These are phyloP conservation scores for Dromaius novaehollandiae DNA, from an alignment of 2,113 vertebrate species.

Conservation along the genomic window DNA sequence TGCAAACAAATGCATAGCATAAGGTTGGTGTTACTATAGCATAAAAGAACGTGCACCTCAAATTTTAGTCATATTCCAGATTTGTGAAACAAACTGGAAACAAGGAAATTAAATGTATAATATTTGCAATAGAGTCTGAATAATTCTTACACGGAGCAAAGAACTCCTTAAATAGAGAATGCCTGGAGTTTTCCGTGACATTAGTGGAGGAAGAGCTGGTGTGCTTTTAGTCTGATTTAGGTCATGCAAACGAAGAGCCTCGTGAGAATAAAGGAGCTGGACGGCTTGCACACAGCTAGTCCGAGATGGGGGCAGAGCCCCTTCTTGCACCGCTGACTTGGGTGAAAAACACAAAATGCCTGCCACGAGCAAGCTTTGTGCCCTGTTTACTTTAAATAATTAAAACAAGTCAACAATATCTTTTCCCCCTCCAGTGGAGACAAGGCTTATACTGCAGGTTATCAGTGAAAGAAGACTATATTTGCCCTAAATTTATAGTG, in stretches of 20 bases:
- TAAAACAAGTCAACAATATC: background rate
- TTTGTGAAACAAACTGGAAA: background rate
- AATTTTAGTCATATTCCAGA: background rate
- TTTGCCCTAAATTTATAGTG: background rate
- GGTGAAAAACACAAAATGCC: background rate
- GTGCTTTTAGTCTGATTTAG: background rate
- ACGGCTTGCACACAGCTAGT: background rate
- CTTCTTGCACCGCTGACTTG: background rate
- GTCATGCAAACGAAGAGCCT: background rate
- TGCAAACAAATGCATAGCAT: background rate
- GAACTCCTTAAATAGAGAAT: background rate
- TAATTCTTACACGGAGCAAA: background rate
- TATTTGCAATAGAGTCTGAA: background rate
- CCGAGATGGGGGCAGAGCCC: background rate
- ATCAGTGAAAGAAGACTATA: background rate
- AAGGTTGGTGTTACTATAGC: background rate
- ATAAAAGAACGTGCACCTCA: background rate
- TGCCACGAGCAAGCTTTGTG: background rate
- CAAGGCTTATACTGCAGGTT: background rate
- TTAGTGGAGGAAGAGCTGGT: background rate
- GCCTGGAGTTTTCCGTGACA: background rate
- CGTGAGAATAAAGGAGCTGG: background rate
- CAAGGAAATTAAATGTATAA: background rate
- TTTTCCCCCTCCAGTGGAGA: background rate
- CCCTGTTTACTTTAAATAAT: background rate